Percentiles rank a stretch among this genome's conserved stretches.
Conservation (phyloP, 2,888 invertebrate genomes). For the Liopterus haemorrhoidalis region DNA sequence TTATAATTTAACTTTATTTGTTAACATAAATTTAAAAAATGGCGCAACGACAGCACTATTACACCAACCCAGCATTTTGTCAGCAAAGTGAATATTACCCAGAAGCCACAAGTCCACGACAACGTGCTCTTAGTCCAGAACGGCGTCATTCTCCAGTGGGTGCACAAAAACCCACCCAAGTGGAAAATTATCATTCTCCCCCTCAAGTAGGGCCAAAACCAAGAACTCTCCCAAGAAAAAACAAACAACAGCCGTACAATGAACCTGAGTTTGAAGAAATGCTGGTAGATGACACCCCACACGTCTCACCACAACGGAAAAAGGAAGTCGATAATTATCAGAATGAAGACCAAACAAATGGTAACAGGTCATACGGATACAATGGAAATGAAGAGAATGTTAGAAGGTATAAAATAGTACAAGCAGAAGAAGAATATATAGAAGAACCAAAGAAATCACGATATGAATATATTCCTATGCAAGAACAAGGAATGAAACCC, state of each 20-base stretch:
- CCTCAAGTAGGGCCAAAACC: slow-evolving; percentile 34
- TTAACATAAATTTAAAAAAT: too few species aligned
- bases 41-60: slow-evolving; percentile 61
- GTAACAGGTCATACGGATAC: neutral
- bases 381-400: slow-evolving; percentile 23
- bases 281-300: slow-evolving; percentile 39
- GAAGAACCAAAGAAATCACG: slow-evolving; percentile 43
- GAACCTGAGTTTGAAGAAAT: slow-evolving; percentile 43
- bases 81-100: slow-evolving; percentile 64
- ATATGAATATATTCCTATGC: slow-evolving; percentile 54
- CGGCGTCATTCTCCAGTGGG: slow-evolving; percentile 43
- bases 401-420: slow-evolving; percentile 42
- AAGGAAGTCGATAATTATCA: neutral
- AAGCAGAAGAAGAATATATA: slow-evolving; percentile 38
- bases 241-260: slow-evolving; percentile 15
- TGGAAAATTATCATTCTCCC: slow-evolving; percentile 33
- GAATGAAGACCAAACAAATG: slow-evolving; percentile 1
- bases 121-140: slow-evolving; percentile 22
- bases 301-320: neutral
- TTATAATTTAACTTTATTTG: too few species aligned
- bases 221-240: slow-evolving; percentile 25
- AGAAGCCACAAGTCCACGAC: slow-evolving; percentile 39
- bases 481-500: slow-evolving; percentile 46
- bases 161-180: slow-evolving; percentile 39
- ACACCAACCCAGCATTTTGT: slow-evolving; percentile 75